A percentile compares a stretch with the other conserved stretches of the same genome.
phyloP scores from a whole-genome alignment of 2,797 vertebrate genomes.

The Myoxocephalus aenaeus region DNA sequence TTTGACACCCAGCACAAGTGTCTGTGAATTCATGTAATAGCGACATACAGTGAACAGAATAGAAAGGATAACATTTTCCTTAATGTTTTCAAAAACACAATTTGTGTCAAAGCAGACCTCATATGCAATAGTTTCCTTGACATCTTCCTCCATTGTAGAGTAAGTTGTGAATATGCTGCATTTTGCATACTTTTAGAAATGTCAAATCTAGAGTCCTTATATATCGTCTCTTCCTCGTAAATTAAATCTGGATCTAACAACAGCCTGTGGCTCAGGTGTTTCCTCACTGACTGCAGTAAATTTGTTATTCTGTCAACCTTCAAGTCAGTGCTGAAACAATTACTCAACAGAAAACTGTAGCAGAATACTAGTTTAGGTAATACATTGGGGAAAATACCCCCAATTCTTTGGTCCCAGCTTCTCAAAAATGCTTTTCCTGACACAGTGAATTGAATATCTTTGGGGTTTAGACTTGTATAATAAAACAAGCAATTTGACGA shows the following conservation, averaged over 20 bases:
- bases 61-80: background rate
- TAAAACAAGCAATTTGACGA: background rate
- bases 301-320: background rate
- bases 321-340: background rate
- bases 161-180: background rate
- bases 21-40: background rate
- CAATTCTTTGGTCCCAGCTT: no score
- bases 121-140: background rate
- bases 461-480: background rate
- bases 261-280: background rate
- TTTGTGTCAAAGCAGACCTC: background rate
- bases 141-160: background rate
- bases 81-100: background rate
- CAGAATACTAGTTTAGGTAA: background rate
- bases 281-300: background rate
- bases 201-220: background rate
- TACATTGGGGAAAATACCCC: background rate
- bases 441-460: background rate
- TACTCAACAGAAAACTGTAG: background rate
- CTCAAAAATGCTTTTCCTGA: no score
- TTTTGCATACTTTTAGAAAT: background rate
- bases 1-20: no score
- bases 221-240: background rate
- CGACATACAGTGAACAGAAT: background rate
- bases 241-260: fast-evolving